Evolutionary conservation across 2,888 invertebrate genomes (phyloP), one percentile per base, ranked within the genome.

Genomic region (Rambutsinella grinnellia): DNA sequence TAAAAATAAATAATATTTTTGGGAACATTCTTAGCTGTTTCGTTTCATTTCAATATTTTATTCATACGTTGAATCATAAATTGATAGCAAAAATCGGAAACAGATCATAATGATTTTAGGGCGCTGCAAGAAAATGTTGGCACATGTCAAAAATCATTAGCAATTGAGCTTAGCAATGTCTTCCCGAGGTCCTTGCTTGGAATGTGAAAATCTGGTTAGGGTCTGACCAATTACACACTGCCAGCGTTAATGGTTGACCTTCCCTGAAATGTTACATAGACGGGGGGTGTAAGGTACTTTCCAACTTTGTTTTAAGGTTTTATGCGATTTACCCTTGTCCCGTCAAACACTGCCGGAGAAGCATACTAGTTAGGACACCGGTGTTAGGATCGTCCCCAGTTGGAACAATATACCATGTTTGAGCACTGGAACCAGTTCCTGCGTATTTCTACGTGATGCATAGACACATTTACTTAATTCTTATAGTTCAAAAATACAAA

Each of bases 181-280:
- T 8, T 27, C 63, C 71, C 3, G 23, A n/a, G 13, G 54, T 66
- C 44, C 74, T 28, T 6, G 27, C 1, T 6, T 60, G 15, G 24
- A 74, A 36, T 3, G 36, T 58, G 53, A 74, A 74, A 21, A 53
- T 60, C 27, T 74, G 74, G 21, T 74, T 66, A 26, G 66, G 36
- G 23, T 74, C 54, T 2, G 58, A 60, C 21, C 27, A 67, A 19
- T 60, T 53, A 24, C 74, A 74, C 27, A 46, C 15, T 3, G 17
- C 28, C 3, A 74, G 5, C 8, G 60, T 53, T 26, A 74, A n/a
- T 0, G 66, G 53, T 17, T 67, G 53, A 46, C 58, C 58, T 49
- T 60, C 69, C 1, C 69, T 69, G 28, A 13, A 44, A 51, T 17
- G 26, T 21, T n/a, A 53, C 36, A 8, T 27, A 53, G 15, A 26